phyloP scores from a whole-genome alignment of 1,140 invertebrate genomes.

The Venturia canescens region DNA sequence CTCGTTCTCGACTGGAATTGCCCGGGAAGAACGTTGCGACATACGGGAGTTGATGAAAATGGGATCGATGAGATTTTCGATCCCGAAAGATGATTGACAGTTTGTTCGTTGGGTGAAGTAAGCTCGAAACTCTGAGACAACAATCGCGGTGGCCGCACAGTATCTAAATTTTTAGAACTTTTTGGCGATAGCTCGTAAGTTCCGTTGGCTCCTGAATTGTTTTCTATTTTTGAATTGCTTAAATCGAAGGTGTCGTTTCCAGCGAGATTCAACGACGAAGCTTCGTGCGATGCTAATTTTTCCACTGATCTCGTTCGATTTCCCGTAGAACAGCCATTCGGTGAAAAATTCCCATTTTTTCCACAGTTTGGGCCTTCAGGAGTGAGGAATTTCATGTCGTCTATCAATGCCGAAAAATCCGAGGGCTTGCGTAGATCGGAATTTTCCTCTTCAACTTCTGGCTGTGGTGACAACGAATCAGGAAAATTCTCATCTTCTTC shows the following conservation, averaged over 20 bases:
- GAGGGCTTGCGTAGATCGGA: conserved; percentile 4
- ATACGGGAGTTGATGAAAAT: conserved; percentile 16
- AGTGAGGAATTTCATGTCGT: conserved; percentile 65
- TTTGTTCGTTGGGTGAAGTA: conserved; percentile 51
- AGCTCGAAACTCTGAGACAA: conserved; percentile 51
- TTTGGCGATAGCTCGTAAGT: conserved; percentile 62
- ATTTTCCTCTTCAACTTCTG: conserved; percentile 3
- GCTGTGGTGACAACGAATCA: conserved; percentile 59
- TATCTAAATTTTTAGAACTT: conserved; percentile 37
- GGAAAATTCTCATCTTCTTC: conserved; percentile 51
- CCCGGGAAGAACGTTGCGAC: neutral
- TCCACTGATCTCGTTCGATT: conserved; percentile 39
- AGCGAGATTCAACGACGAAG: neutral
- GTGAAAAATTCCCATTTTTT: conserved; percentile 52
- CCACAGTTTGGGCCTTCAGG: conserved; percentile 38
- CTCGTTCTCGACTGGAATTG: neutral
- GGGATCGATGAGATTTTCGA: neutral
- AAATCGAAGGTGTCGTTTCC: conserved; percentile 51
- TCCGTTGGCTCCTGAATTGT: conserved; percentile 48
- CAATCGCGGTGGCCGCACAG: conserved; percentile 54
- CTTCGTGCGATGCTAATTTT: conserved; percentile 8
- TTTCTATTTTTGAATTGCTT: conserved; percentile 21
- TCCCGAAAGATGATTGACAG: neutral
- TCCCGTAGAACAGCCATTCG: conserved; percentile 58
- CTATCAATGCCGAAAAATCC: conserved; percentile 66